Evolutionary conservation across 2,888 invertebrate species (phyloP).

Genomic region (Portevinia maculata): DNA sequence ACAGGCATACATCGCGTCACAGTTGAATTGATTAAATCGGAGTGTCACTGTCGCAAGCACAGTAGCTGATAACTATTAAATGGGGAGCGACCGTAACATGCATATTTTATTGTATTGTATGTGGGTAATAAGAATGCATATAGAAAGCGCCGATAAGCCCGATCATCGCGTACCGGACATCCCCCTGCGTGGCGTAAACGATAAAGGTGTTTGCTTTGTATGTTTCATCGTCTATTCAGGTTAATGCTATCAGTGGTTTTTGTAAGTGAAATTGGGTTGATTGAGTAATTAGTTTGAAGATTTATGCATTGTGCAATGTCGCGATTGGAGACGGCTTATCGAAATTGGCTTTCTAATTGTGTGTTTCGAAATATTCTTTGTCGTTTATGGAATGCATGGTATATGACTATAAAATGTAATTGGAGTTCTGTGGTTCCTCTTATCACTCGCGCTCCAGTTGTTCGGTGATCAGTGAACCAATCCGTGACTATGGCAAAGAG

Average conservation of each 20-base stretch:
- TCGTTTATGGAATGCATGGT: too few species aligned
- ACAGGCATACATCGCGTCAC: slow-evolving; percentile 46
- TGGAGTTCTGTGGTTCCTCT: background rate
- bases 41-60: slow-evolving; percentile 12
- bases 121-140: slow-evolving; percentile 31
- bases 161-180: slow-evolving; percentile 31
- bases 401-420: background rate
- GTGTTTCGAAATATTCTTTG: too few species aligned
- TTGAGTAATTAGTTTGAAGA: slow-evolving; percentile 48
- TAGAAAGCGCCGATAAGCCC: slow-evolving; percentile 27
- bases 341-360: background rate
- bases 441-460: background rate
- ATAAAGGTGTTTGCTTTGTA: slow-evolving; percentile 30
- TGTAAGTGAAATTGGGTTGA: slow-evolving; percentile 48
- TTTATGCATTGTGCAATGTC: slow-evolving; percentile 29
- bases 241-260: slow-evolving; percentile 47
- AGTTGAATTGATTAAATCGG: slow-evolving; percentile 64
- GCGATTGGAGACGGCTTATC: slow-evolving; percentile 26
- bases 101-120: slow-evolving; percentile 8
- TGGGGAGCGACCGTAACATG: slow-evolving; percentile 18
- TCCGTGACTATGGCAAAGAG: background rate
- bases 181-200: slow-evolving; percentile 9
- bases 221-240: slow-evolving; percentile 31
- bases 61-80: slow-evolving; percentile 34
- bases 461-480: background rate